Percentiles rank a stretch among this genome's conserved stretches.
Conservation (phyloP, 1,140 invertebrate genomes). For the Grapholita molesta region DNA sequence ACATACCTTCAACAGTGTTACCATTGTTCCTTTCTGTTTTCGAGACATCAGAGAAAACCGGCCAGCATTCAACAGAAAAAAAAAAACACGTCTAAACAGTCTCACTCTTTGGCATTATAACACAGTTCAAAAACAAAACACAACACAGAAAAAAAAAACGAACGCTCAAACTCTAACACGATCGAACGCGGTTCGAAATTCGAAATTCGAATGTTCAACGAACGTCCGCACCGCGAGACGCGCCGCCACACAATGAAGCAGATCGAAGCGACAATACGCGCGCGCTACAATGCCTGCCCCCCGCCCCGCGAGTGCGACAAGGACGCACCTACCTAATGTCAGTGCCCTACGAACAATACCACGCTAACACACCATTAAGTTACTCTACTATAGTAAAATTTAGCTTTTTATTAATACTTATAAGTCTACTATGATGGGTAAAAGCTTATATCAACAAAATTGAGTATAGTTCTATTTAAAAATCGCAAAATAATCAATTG, state of each 20-base stretch:
- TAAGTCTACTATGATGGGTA: background rate
- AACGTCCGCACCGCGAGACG: conserved; percentile 55
- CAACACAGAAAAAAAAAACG: conserved; percentile 48
- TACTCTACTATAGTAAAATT: conserved; percentile 41
- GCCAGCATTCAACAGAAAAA: conserved; percentile 37
- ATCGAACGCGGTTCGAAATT: conserved; percentile 43
- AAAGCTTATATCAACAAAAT: conserved; percentile 19
- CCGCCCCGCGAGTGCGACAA: conserved; percentile 60
- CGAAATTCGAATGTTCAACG: conserved; percentile 34
- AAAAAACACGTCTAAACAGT: conserved; percentile 57
- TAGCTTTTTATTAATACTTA: conserved; percentile 17
- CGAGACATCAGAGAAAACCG: conserved; percentile 61
- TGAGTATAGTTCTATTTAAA: conserved; percentile 41
- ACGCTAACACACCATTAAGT: conserved; percentile 44
- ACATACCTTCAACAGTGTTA: conserved; percentile 66
- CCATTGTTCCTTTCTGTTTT: conserved; percentile 68
- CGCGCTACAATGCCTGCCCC: conserved; percentile 71
- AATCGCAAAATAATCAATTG: conserved; percentile 65
- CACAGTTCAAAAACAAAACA: conserved; percentile 43
- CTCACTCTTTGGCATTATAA: conserved; percentile 71
- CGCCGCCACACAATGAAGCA: conserved; percentile 68
- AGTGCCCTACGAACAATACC: conserved; percentile 74
- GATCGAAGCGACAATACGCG: conserved; percentile 76
- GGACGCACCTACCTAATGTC: conserved; percentile 73
- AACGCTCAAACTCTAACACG: conserved; percentile 43